Evolutionary conservation across 2,113 vertebrate species (phyloP).

Genomic region (Lepisosteus osseus): DNA sequence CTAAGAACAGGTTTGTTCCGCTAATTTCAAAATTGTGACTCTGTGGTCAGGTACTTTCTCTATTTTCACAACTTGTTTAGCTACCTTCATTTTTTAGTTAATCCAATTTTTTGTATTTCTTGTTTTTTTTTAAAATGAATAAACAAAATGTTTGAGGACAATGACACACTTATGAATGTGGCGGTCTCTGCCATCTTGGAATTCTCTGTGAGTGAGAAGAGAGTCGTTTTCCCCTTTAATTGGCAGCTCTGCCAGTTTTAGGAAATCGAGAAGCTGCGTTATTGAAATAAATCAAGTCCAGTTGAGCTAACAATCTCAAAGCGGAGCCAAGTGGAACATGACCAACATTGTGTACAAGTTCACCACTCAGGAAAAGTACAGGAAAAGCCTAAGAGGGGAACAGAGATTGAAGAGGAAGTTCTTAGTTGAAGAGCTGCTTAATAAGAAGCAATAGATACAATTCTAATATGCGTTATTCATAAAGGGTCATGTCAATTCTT

Average conservation of each 20-base stretch:
- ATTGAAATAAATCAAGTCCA: conserved; percentile 35
- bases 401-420: conserved; percentile 27
- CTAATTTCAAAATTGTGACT: no score
- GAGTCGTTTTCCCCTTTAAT: neutral
- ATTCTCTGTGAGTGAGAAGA: conserved; percentile 12
- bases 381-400: conserved; percentile 23
- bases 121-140: neutral
- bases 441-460: conserved; percentile 27
- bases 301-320: conserved; percentile 19
- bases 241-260: conserved; percentile 19
- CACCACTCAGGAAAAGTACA: neutral
- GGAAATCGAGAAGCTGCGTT: conserved; percentile 17
- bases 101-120: no score
- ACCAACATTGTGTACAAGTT: conserved; percentile 4
- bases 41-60: no score
- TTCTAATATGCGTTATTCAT: no score
- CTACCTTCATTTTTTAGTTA: no score
- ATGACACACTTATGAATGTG: no score
- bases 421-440: conserved; percentile 31
- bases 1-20: no score
- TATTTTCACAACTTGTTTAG: no score
- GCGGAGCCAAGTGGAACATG: conserved; percentile 12
- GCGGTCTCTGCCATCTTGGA: conserved; percentile 8
- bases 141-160: no score
- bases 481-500: no score